Evolutionary conservation across 2,888 invertebrate genomes (phyloP), one percentile per base, ranked within the genome.

Genomic region (Teleogryllus oceanicus): DNA sequence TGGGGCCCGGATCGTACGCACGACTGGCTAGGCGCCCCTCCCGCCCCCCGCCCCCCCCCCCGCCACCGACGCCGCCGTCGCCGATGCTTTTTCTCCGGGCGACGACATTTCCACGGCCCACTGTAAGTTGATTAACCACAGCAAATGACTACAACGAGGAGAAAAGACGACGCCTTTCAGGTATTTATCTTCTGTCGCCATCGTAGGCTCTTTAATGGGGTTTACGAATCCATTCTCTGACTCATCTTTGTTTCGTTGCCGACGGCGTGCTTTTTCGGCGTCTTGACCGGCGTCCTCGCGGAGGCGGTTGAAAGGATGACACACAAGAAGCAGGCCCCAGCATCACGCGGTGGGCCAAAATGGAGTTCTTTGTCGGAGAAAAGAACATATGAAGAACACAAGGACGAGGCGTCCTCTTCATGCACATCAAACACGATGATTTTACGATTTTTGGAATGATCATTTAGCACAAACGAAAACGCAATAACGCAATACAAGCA

Each of bases 101-200:
- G 62, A 13, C 62, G 62, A 62, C 62, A n/a, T 62, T 62, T 62
- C 62, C 62, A 62, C 62, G 62, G 62, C 62, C 13, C n/a, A 18
- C 62, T 62, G 62, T 62, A 62, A 62, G 62, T 62, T 62, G 62
- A 62, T 62, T 62, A 62, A 62, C 62, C 62, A 62, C 62, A 62
- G 62, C 62, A 62, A 62, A 62, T 62, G 62, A 62, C 62, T 62
- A 62, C 62, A 62, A 62, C 62, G 62, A 62, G 62, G 62, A 62
- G 62, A 62, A 62, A 62, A n/a, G 62, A 62, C 62, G 62, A 12
- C 62, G 62, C n/a, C 62, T 16, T 62, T 62, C 62, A 62, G 62
- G 62, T 62, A 62, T 62, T 62, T 62, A 62, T 62, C 62, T 62
- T 62, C 62, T 62, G 62, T 62, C 62, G 62, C 62, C 62, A 18